A percentile compares a stretch with the other conserved stretches of the same genome.
These are phyloP conservation scores for Micoletzkya japonica DNA, from an alignment of 2,888 invertebrate species.

Conservation along the genomic window DNA sequence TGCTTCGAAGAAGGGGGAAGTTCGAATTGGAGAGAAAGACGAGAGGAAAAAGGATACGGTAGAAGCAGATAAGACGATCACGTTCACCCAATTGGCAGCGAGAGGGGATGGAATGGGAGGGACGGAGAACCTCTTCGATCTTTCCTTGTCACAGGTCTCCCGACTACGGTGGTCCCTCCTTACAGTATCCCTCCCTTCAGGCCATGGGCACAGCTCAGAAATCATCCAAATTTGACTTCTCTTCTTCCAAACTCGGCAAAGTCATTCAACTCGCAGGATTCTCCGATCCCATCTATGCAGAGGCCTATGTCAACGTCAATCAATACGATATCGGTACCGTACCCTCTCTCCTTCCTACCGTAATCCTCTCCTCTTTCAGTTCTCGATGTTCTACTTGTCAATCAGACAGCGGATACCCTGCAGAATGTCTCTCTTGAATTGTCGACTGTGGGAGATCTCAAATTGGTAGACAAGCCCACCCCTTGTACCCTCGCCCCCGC, in stretches of 20 bases:
- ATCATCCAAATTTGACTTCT: slow-evolving; percentile 65
- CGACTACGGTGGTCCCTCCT: not conserved
- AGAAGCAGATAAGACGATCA: slow-evolving; percentile 83
- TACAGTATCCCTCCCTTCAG: slow-evolving; percentile 1
- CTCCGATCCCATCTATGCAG: slow-evolving; percentile 98
- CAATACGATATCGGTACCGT: slow-evolving; percentile 69
- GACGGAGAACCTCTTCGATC: slow-evolving; percentile 83
- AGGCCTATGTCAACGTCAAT: slow-evolving; percentile 98
- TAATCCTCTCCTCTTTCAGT: slow-evolving; percentile 68
- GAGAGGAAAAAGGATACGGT: slow-evolving; percentile 47
- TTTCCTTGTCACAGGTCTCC: slow-evolving; percentile 79
- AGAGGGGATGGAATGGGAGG: slow-evolving; percentile 45
- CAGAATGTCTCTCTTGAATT: slow-evolving; percentile 97
- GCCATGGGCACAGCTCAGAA: slow-evolving; percentile 63
- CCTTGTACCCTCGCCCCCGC: slow-evolving; percentile 92
- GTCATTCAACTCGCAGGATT: slow-evolving; percentile 95
- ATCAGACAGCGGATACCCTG: slow-evolving; percentile 95
- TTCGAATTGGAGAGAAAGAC: slow-evolving; percentile 47
- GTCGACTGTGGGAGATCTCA: slow-evolving; percentile 87
- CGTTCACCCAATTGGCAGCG: slow-evolving; percentile 77
- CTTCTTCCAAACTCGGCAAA: slow-evolving; percentile 71
- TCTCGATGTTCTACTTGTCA: slow-evolving; percentile 93
- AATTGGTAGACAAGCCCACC: slow-evolving; percentile 94
- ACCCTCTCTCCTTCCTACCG: not conserved
- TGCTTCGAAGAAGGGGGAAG: slow-evolving; percentile 55